Conservation (phyloP, 2,888 invertebrate genomes). For the Drosophila colorata region DNA sequence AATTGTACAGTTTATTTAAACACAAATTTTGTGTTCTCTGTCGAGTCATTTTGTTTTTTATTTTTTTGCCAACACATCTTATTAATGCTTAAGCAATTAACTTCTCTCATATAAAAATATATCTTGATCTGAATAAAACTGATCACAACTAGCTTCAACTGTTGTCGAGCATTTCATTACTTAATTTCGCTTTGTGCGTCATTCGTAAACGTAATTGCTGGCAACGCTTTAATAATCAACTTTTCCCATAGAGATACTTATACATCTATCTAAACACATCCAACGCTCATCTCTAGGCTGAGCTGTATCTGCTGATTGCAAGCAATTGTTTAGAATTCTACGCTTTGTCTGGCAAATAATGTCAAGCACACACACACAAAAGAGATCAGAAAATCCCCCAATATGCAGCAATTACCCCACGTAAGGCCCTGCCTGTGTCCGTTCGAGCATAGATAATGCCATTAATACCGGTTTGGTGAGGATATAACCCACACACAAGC, state of each 20-base stretch:
- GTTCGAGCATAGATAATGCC: conserved; percentile 41
- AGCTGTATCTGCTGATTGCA: conserved; percentile 15
- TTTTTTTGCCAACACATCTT: no score
- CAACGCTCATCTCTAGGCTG: neutral
- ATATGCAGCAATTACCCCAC: conserved; percentile 24
- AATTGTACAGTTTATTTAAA: no score
- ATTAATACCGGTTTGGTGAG: conserved; percentile 55
- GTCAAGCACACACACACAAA: conserved; percentile 3
- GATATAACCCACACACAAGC: conserved; percentile 40
- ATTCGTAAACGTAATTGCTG: neutral
- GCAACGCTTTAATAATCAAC: neutral
- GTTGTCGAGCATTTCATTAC: neutral
- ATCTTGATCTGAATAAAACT: neutral
- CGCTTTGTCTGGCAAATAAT: conserved; percentile 19
- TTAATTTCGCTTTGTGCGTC: neutral
- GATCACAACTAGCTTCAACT: no score
- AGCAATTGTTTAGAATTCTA: conserved; percentile 36
- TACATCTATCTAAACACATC: neutral
- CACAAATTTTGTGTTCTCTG: no score
- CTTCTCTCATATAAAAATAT: no score
- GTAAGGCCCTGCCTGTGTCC: conserved; percentile 13
- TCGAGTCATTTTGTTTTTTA: no score
- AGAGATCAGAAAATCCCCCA: conserved; percentile 14
- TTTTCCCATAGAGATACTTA: neutral
- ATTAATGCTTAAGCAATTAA: no score